Base-by-base conservation (phyloP, 1,140 invertebrate species). In the Anastrepha ludens region DNA sequence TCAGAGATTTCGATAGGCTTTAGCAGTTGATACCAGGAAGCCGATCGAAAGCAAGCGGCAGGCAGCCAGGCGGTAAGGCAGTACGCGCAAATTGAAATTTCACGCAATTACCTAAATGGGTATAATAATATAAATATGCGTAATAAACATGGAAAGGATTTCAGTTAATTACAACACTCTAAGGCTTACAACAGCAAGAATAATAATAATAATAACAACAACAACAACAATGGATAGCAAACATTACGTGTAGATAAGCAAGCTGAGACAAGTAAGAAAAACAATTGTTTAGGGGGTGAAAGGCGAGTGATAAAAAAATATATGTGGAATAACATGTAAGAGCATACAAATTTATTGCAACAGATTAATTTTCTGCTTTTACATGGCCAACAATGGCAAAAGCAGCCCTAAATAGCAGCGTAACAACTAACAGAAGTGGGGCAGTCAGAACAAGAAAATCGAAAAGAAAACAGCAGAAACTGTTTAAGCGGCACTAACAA, bases 111-210 rank as follows among this genome's bases (percentile, higher is more conserved):
- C 85, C 55, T 86, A 60, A 86, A 86, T 60, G 29, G 50, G 11
- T 55, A 41, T 86, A 86, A 86, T 86, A n/a, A n/a, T n/a, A n/a
- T n/a, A 86, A 86, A 86, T 86, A 86, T 86, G 85, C 85, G 85
- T 62, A 86, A 86, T 86, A 59, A 86, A 86, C 85, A 86, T 62
- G 85, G 29, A 86, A 85, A 86, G 85, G 85, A 86, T 86, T 55
- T 86, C 29, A 86, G 85, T 86, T 86, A 86, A 86, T 86, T 60
- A 86, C 74, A 81, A 81, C 74, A 81, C 74, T 55, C 74, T 55
- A 74, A 74, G 67, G 44, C 74, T 55, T 55, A 81, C 13, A 17
- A 17, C 55, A 29, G 65, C 60, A 62, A 9, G 15, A 9, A 29
- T 29, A 29, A 29, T 29, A 29, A 29, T 29, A 29, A 29, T 29